Percentiles rank a stretch among this genome's conserved stretches.
phyloP scores from a whole-genome alignment of 30 jellyfish, hydroid and myxozoan species.

The Aurelia coerulea region DNA sequence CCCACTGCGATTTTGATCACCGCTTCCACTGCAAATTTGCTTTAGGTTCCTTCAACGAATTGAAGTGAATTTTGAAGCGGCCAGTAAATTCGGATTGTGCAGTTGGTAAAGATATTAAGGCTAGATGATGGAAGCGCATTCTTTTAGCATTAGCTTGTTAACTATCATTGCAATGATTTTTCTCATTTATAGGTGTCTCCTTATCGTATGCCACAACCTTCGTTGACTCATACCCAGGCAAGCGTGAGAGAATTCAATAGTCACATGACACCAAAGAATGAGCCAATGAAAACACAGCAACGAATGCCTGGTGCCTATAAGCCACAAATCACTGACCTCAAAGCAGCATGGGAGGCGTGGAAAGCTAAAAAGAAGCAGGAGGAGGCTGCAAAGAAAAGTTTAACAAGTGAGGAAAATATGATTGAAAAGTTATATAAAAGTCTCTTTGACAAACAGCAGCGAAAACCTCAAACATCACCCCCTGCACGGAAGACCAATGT shows the following conservation, averaged over 20 bases:
- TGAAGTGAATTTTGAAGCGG: no score
- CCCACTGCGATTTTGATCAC: no score
- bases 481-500: not conserved
- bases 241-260: not conserved
- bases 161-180: no score
- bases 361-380: conserved; percentile 53
- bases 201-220: not conserved
- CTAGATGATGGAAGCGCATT: no score
- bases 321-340: conserved; percentile 24
- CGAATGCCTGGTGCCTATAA: not conserved
- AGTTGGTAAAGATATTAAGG: no score
- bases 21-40: no score
- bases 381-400: conserved; percentile 59
- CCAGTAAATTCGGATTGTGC: no score
- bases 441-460: conserved; percentile 11
- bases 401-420: conserved; percentile 23
- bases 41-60: no score
- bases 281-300: not conserved
- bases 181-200: no score
- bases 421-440: conserved; percentile 48
- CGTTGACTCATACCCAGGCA: not conserved
- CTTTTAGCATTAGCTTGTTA: no score
- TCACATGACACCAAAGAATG: not conserved
- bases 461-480: conserved; percentile 14
- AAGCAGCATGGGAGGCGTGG: conserved; percentile 56